Base-by-base conservation (phyloP, 2,797 vertebrate genomes). In the Ptychadena robeensis region DNA sequence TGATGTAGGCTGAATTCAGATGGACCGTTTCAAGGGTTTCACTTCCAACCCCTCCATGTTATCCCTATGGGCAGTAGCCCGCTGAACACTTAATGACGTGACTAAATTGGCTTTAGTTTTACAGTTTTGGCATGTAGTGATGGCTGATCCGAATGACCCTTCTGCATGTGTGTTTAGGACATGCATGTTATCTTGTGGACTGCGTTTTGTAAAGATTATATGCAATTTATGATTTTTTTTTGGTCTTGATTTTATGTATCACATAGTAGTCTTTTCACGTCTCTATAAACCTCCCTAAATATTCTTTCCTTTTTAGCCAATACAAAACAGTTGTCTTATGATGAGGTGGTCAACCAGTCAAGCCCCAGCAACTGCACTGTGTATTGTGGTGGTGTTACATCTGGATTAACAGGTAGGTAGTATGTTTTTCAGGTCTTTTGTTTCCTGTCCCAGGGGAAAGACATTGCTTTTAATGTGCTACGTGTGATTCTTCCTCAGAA, bases 331-430 rank as follows among this genome's bases (percentile, higher is more conserved):
- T 92, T 99, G 38, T 97, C 96, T n/a, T 99, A 97, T 11, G 98
- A 99, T 9, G 98, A 99, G 31, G 98, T 99, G 78, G 94, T 99
- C 86, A 98, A 93, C 88, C 97, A 99, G 91, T 99, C 97, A 80
- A 99, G 98, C 88, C 97, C 96, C 40, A 97, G 96, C 91, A 99
- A 99, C 92, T 98, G 97, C 90, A 99, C 98, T 0, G 98, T 99
- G 22, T 99, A 99, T 89, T 99, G 97, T 65, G 98, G 98, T 0
- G 98, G 98, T 0, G 96, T 99, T 53, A 97, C 96, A 79, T 94
- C 95, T 0, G 97, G 98, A 18, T 94, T 99, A 77, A 96, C 97
- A 93, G 98, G 98, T 99, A 90, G 25, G 71, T 38, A 6, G 11
- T 0, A n/a, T 66, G 4, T 2, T 10, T 27, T 6, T 57, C n/a